These are phyloP conservation scores for Misgurnus anguillicaudatus DNA, from an alignment of 2,113 vertebrate genomes.

Conservation along the genomic window DNA sequence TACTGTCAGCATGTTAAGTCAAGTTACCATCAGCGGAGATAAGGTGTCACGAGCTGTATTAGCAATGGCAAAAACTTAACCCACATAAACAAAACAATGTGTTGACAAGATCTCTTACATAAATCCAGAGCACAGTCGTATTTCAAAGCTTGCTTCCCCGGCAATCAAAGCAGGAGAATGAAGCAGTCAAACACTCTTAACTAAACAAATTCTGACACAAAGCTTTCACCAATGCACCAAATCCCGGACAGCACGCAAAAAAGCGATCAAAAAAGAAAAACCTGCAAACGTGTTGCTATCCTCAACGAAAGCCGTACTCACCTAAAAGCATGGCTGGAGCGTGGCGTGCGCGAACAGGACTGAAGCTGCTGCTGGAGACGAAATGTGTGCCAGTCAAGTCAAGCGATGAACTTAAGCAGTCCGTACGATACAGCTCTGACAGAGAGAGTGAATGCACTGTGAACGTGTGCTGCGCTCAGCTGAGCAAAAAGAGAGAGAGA, in stretches of 20 bases:
- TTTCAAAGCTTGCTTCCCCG: not conserved
- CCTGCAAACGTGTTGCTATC: not conserved
- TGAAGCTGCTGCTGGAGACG: constrained; percentile 32
- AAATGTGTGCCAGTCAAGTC: constrained; percentile 45
- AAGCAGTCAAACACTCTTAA: not conserved
- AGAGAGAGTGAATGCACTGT: constrained; percentile 24
- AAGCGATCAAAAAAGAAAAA: not conserved
- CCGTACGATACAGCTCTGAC: constrained; percentile 6
- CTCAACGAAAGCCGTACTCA: constrained; percentile 67
- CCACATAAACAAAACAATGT: constrained; percentile 25
- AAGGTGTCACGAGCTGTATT: not conserved
- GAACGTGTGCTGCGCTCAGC: constrained; percentile 30
- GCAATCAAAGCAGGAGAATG: not conserved
- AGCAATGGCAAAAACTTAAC: constrained; percentile 2
- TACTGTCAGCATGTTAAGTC: too few species aligned
- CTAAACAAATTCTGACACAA: not conserved
- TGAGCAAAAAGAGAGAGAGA: constrained; percentile 33
- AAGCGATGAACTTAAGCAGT: constrained; percentile 45
- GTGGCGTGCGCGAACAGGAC: not conserved
- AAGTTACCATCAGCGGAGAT: constrained; percentile 16
- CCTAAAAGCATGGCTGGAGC: constrained; percentile 75
- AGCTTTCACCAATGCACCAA: not conserved
- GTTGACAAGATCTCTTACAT: constrained; percentile 29
- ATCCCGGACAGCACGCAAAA: not conserved
- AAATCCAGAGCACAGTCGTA: constrained; percentile 21